A percentile compares a stretch with the other conserved stretches of the same genome.
Conservation (phyloP, 2,113 vertebrate species). For the Cariama cristata region DNA sequence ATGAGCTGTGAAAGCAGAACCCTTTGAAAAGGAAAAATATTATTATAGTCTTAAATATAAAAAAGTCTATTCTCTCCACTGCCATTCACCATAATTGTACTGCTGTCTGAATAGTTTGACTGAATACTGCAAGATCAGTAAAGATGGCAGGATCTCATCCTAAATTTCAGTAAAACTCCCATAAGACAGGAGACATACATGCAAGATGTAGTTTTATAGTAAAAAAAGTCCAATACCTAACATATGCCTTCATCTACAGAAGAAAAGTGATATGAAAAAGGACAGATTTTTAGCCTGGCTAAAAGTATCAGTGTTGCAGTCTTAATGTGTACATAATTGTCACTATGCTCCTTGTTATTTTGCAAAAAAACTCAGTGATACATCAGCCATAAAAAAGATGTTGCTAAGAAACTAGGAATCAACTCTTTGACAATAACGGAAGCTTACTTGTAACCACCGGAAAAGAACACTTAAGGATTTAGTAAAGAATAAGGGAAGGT, state of each 20-base stretch:
- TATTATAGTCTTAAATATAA: not conserved
- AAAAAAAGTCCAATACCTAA: not conserved
- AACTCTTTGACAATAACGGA: not conserved
- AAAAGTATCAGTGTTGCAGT: not conserved
- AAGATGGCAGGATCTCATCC: not conserved
- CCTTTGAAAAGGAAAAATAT: not conserved
- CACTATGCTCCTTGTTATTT: not conserved
- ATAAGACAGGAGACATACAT: not conserved
- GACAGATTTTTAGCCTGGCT: not conserved
- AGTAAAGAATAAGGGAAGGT: not conserved
- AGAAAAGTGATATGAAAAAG: not conserved
- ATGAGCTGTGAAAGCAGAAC: not conserved
- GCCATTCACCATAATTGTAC: not conserved
- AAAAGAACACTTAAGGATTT: not conserved
- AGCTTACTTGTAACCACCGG: not conserved
- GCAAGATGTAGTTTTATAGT: not conserved
- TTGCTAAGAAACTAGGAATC: conserved; percentile 26
- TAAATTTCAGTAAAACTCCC: not conserved
- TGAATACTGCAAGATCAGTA: not conserved
- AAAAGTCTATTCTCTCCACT: not conserved
- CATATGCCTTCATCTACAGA: not conserved
- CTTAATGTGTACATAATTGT: not conserved
- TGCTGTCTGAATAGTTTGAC: not conserved
- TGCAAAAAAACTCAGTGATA: not conserved
- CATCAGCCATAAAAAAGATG: not conserved